These are phyloP conservation scores for Megaustenia siamemsis DNA, from an alignment of 2,888 invertebrate genomes.

Conservation along the genomic window DNA sequence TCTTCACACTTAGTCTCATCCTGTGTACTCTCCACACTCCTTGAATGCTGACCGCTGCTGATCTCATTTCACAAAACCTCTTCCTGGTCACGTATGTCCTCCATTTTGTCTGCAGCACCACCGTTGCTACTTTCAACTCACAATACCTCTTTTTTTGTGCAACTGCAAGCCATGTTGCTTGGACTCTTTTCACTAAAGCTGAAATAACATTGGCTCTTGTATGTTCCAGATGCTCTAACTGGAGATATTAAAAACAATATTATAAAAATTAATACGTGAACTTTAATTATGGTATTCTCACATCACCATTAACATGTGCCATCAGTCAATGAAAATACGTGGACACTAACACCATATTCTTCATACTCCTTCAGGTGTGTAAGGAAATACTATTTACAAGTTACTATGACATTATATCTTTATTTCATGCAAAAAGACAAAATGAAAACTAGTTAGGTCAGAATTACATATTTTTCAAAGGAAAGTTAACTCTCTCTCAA, in stretches of 20 bases:
- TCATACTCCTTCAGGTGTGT: no score
- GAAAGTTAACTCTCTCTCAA: no score
- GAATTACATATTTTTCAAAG: no score
- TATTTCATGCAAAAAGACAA: no score
- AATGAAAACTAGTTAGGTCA: no score
- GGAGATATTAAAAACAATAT: conserved; percentile 11
- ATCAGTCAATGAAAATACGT: no score
- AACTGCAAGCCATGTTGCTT: conserved; percentile 63
- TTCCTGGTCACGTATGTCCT: conserved; percentile 47
- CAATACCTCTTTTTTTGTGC: conserved; percentile 36
- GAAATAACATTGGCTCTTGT: conserved; percentile 58
- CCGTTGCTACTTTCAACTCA: conserved; percentile 29
- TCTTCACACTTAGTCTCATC: conserved; percentile 8
- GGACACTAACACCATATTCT: no score
- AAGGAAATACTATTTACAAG: no score
- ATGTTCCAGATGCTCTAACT: conserved; percentile 70
- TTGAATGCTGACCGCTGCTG: conserved; percentile 45
- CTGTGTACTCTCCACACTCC: conserved; percentile 58
- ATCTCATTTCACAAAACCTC: conserved; percentile 4
- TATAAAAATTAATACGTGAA: no score
- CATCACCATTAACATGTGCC: no score
- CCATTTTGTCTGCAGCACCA: conserved; percentile 65
- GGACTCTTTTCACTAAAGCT: conserved; percentile 59
- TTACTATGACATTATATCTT: no score
- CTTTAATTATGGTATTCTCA: no score